Evolutionary conservation across 92 coral and sea anemone species (phyloP).

Genomic region (Siderastrea siderea): DNA sequence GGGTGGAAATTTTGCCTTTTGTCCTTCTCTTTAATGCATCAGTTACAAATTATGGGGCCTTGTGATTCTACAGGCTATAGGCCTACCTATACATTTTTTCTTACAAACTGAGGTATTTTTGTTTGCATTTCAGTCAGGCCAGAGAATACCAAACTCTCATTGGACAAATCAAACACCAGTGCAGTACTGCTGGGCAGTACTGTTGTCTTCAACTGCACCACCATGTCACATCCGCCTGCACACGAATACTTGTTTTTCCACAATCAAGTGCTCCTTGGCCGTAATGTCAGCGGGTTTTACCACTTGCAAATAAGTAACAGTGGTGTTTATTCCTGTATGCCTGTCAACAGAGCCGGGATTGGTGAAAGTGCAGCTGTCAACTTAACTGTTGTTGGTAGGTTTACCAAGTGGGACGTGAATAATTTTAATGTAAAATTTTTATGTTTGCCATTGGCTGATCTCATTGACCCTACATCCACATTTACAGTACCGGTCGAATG

Average conservation of each 20-base stretch:
- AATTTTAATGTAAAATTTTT: background rate
- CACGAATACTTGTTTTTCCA: background rate
- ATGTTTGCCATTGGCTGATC: too few species aligned
- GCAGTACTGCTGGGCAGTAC: background rate
- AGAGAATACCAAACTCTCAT: background rate
- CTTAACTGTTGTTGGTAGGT: conserved; percentile 16
- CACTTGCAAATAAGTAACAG: background rate
- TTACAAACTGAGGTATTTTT: background rate
- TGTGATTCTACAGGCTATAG: background rate
- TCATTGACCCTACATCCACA: too few species aligned
- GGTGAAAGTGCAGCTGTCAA: conserved; percentile 7
- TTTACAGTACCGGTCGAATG: too few species aligned
- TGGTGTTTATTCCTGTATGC: conserved; percentile 4
- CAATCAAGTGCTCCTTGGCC: background rate
- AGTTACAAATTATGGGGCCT: too few species aligned
- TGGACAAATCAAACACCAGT: background rate
- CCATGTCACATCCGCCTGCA: background rate
- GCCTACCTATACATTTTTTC: background rate
- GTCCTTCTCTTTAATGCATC: too few species aligned
- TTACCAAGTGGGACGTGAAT: background rate
- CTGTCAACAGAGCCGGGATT: conserved; percentile 1
- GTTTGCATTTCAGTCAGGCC: background rate
- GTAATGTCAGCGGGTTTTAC: conserved; percentile 3
- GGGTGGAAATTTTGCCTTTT: too few species aligned
- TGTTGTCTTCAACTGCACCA: conserved; percentile 1